Conservation (phyloP, 2,797 vertebrate species). For the Hipposideros larvatus region DNA sequence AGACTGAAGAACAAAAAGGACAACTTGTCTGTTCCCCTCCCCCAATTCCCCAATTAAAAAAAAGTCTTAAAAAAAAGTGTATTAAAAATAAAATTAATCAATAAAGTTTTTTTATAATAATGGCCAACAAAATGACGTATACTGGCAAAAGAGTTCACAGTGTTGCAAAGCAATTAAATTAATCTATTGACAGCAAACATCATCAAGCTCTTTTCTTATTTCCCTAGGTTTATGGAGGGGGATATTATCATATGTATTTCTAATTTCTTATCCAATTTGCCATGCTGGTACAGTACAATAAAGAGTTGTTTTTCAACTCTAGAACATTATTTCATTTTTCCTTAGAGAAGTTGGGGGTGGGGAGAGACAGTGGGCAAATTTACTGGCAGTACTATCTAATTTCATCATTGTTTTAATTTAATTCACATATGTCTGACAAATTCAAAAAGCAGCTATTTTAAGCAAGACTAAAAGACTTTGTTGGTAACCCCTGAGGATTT, state of each 20-base stretch:
- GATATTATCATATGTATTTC: neutral
- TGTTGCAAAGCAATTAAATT: conserved; percentile 11
- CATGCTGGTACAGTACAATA: neutral
- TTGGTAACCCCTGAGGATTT: conserved; percentile 48
- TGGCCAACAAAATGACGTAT: neutral
- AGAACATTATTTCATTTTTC: conserved; percentile 20
- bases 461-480: neutral
- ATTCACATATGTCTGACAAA: conserved; percentile 30
- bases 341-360: neutral
- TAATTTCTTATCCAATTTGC: neutral
- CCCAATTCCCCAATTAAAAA: too few relatives aligned
- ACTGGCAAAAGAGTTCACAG: neutral
- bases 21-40: too few relatives aligned
- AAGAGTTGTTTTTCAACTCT: neutral
- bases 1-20: too few relatives aligned
- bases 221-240: neutral
- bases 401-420: conserved; percentile 67
- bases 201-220: conserved; percentile 36
- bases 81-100: neutral
- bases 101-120: conserved; percentile 16
- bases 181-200: neutral
- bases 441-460: conserved; percentile 49
- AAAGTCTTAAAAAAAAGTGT: too few relatives aligned
- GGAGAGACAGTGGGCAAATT: neutral
- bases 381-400: neutral